Percentiles rank a stretch among this genome's conserved stretches.
Evolutionary conservation across 2,113 vertebrate genomes (phyloP).

Genomic region (Clarias magur): DNA sequence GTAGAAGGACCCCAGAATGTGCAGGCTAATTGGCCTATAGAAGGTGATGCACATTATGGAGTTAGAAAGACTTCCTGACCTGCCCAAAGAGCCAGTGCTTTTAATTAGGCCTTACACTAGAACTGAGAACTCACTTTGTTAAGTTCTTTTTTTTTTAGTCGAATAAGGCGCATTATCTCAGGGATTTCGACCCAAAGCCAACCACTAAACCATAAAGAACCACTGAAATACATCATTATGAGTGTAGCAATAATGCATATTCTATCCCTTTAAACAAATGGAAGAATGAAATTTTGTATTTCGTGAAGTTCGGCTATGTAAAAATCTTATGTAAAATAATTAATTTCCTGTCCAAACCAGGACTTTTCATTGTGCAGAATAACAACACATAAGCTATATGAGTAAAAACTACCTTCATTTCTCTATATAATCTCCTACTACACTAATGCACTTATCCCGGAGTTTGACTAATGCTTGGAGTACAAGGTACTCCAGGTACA

Average conservation of each 20-base stretch:
- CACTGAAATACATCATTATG: background rate
- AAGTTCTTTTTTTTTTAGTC: background rate
- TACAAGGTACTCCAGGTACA: too few species aligned
- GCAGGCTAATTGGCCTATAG: constrained; percentile 49
- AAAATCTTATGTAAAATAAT: background rate
- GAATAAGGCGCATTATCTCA: constrained; percentile 1
- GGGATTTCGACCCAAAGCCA: background rate
- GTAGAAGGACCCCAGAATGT: constrained; percentile 27
- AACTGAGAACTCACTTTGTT: background rate
- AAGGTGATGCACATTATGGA: constrained; percentile 7
- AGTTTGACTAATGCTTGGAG: too few species aligned
- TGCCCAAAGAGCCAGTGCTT: constrained; percentile 31
- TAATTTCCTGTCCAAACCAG: background rate
- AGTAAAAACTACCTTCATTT: too few species aligned
- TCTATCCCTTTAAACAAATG: background rate
- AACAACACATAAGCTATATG: too few species aligned
- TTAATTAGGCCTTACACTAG: constrained; percentile 37
- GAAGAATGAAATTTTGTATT: background rate
- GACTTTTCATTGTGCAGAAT: too few species aligned
- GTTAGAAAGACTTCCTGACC: constrained; percentile 10
- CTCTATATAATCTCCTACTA: too few species aligned
- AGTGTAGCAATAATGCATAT: background rate
- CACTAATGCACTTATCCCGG: too few species aligned
- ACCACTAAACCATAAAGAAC: background rate
- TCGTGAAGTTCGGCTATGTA: background rate